A percentile compares a stretch with the other conserved stretches of the same genome.
Conservation (phyloP, 1,140 invertebrate species). For the Nasonia longicornis region DNA sequence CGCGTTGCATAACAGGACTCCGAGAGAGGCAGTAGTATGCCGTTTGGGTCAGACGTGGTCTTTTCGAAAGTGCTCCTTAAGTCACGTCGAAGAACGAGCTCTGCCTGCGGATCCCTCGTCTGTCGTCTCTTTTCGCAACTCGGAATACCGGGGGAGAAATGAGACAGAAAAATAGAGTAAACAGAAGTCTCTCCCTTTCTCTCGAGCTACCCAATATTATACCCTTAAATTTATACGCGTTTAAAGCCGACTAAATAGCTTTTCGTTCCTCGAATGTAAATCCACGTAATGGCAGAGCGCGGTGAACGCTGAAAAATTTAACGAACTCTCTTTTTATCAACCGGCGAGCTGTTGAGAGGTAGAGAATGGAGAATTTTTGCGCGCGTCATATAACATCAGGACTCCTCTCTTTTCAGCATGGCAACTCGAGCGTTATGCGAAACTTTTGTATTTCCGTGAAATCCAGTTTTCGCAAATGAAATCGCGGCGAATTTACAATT, state of each 20-base stretch:
- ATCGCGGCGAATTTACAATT: neutral
- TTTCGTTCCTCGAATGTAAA: slow-evolving; percentile 10
- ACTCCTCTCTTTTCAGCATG: too few relatives aligned
- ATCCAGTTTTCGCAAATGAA: neutral
- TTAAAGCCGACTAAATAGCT: neutral
- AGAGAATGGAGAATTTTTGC: too few relatives aligned
- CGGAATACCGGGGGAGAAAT: neutral
- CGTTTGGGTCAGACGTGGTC: neutral
- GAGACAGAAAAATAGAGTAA: neutral
- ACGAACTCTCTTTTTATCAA: too few relatives aligned
- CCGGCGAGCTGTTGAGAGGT: too few relatives aligned
- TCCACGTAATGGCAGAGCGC: neutral
- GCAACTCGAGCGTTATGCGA: neutral
- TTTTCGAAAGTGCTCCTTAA: slow-evolving; percentile 22
- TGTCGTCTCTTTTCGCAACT: neutral
- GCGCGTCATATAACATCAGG: too few relatives aligned
- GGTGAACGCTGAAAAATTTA: too few relatives aligned
- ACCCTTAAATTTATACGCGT: neutral
- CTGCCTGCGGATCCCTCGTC: neutral
- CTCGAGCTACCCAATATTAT: neutral
- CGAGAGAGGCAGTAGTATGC: neutral
- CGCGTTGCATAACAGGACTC: neutral
- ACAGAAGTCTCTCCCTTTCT: neutral
- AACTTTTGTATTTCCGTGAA: neutral
- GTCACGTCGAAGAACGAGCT: slow-evolving; percentile 25